A percentile compares a stretch with the other conserved stretches of the same genome.
These are phyloP conservation scores for Nesogale talazaci DNA, from an alignment of 2,113 vertebrate genomes.

Conservation along the genomic window DNA sequence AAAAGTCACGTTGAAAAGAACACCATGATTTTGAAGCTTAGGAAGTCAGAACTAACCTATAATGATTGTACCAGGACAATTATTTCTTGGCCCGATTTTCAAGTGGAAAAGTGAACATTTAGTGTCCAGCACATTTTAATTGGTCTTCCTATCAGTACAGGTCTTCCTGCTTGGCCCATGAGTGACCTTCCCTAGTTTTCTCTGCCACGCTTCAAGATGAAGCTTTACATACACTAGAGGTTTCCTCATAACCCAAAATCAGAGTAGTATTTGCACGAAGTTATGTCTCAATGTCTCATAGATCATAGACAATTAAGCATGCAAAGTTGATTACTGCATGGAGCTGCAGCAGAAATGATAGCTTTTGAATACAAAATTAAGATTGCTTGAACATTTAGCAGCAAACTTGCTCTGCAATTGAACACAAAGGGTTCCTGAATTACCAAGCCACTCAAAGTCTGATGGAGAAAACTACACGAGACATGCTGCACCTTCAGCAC, in stretches of 20 bases:
- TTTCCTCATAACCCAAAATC: background rate
- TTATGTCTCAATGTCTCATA: background rate
- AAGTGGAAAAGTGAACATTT: background rate
- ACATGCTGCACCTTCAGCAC: background rate
- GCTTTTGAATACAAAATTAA: background rate
- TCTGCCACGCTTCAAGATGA: background rate
- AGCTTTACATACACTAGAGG: background rate
- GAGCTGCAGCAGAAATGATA: background rate
- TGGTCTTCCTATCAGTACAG: constrained; percentile 24
- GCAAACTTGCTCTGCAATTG: background rate
- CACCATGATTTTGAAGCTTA: background rate
- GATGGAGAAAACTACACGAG: background rate
- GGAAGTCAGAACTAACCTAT: too few relatives aligned
- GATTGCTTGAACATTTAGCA: background rate
- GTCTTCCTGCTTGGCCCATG: background rate
- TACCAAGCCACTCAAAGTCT: background rate
- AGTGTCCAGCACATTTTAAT: background rate
- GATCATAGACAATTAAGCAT: constrained; percentile 9
- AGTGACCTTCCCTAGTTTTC: background rate
- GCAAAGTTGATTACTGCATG: constrained; percentile 14
- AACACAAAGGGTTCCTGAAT: background rate
- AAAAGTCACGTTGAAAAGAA: background rate
- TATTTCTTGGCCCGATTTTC: background rate
- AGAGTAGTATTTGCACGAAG: background rate
- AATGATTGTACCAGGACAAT: background rate